These are phyloP conservation scores for Cyrtonyx montezumae DNA, from an alignment of 2,113 vertebrate genomes.

Conservation along the genomic window DNA sequence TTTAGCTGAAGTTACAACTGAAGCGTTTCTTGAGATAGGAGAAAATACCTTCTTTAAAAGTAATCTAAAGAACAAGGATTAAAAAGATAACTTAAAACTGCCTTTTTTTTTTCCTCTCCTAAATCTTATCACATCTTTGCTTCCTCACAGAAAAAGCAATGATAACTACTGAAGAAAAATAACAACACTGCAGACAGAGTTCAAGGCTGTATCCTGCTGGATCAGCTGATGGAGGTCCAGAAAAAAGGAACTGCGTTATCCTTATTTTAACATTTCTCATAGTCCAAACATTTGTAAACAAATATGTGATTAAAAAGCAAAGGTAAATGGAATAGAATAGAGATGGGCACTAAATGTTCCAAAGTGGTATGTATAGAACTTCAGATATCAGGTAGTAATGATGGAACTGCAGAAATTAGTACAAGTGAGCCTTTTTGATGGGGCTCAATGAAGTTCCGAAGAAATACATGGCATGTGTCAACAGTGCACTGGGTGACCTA, in stretches of 20 bases:
- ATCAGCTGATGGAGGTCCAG: slow-evolving; percentile 4
- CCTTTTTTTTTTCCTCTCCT: slow-evolving; percentile 63
- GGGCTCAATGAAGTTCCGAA: not conserved
- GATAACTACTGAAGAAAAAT: slow-evolving; percentile 71
- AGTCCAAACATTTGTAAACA: not conserved
- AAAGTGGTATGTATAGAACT: not conserved
- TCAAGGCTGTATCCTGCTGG: slow-evolving; percentile 29
- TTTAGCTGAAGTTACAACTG: slow-evolving; percentile 53
- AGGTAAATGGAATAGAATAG: not conserved
- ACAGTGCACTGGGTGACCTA: not conserved
- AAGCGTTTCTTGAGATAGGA: slow-evolving; percentile 72
- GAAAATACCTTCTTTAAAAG: slow-evolving; percentile 74
- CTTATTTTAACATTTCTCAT: not conserved
- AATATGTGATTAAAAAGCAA: not conserved
- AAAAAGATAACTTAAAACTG: slow-evolving; percentile 78
- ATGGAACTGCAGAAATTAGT: not conserved
- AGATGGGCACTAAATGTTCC: not conserved
- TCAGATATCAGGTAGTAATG: not conserved
- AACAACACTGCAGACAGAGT: slow-evolving; percentile 35
- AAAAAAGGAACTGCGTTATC: not conserved
- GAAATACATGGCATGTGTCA: accelerated
- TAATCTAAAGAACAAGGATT: slow-evolving; percentile 79
- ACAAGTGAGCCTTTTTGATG: not conserved
- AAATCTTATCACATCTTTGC: slow-evolving; percentile 76
- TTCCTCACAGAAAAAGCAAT: slow-evolving; percentile 49